Evolutionary conservation across 2,797 vertebrate species (phyloP), one percentile per base, ranked within the genome.

Genomic region (Danio jaintianensis): DNA sequence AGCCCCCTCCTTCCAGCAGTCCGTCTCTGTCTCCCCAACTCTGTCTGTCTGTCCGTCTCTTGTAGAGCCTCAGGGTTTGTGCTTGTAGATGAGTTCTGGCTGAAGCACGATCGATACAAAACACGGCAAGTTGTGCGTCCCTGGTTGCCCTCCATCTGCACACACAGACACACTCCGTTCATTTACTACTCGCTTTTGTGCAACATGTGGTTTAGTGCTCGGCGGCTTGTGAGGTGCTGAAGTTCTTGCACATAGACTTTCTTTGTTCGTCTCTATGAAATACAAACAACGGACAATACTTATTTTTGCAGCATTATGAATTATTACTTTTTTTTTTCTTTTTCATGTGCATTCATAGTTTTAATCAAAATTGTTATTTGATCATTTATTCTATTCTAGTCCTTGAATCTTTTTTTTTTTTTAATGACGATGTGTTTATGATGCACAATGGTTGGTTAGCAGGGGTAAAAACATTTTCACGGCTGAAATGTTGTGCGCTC

Each of bases 21-120:
- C 72, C 66, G 42, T 67, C 50, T 80, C 48, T 52, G 22, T 79
- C 82, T 79, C 66, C 22, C 59, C 20, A 22, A 84, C 79, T 84
- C 1, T 83, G 13, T 83, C 75, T 68, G 15, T 68, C 50, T 62
- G 53, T 78, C 78, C 58, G 63, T 80, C 45, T 83, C 73, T 80
- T 71, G 43, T 63, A 81, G 58, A 81, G 83, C 85, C 78, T 56
- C 59, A 70, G 75, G 78, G 85, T 48, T 79, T 63, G 70, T 78
- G 83, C 78, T 84, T 74, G 80, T 84, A 81, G 80, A 84, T 81
- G 83, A 79, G 77, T 79, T 81, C 81, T 83, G 81, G 83, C 81
- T 86, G 80, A 80, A 80, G 77, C 74, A 74, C 75, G 81, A 86
- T 86, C 83, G 84, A 86, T 85, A 83, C 81, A 73, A 29, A 64